These are phyloP conservation scores for Seira musarum DNA, from an alignment of 2,888 invertebrate species.

Conservation along the genomic window DNA sequence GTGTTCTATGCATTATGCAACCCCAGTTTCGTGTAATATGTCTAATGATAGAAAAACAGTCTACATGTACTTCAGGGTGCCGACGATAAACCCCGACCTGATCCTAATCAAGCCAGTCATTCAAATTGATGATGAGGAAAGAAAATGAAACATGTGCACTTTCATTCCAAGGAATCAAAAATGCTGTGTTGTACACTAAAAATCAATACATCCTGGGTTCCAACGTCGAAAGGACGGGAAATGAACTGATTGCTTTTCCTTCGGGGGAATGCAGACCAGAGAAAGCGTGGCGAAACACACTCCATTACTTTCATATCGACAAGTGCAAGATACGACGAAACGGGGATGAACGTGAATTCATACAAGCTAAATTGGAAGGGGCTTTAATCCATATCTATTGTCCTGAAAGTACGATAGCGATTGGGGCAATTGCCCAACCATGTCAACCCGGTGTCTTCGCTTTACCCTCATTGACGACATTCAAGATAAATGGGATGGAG, in stretches of 20 bases:
- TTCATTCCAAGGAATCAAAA: conserved; percentile 44
- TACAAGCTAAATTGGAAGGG: conserved; percentile 49
- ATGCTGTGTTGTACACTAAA: background rate
- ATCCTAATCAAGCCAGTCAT: conserved; percentile 42
- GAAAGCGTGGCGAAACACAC: background rate
- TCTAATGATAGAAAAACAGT: background rate
- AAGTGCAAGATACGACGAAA: background rate
- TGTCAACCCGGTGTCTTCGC: conserved; percentile 53
- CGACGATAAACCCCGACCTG: conserved; percentile 17
- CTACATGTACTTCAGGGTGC: conserved; percentile 31
- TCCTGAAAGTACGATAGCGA: conserved; percentile 5
- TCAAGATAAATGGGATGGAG: conserved; percentile 45
- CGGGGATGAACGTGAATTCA: conserved; percentile 23
- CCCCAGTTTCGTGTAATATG: conserved; percentile 20
- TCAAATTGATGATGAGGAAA: conserved; percentile 16
- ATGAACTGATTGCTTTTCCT: conserved; percentile 26
- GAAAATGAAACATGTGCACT: conserved; percentile 45
- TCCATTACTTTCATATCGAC: conserved; percentile 12
- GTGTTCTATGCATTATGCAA: conserved; percentile 41
- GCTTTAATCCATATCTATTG: conserved; percentile 44
- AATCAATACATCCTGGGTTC: conserved; percentile 23
- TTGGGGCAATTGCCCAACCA: conserved; percentile 1
- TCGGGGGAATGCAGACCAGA: conserved; percentile 19
- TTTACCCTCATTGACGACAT: conserved; percentile 30
- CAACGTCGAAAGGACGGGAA: background rate